phyloP scores from a whole-genome alignment of 2,113 vertebrate genomes.

The Pandion haliaetus region DNA sequence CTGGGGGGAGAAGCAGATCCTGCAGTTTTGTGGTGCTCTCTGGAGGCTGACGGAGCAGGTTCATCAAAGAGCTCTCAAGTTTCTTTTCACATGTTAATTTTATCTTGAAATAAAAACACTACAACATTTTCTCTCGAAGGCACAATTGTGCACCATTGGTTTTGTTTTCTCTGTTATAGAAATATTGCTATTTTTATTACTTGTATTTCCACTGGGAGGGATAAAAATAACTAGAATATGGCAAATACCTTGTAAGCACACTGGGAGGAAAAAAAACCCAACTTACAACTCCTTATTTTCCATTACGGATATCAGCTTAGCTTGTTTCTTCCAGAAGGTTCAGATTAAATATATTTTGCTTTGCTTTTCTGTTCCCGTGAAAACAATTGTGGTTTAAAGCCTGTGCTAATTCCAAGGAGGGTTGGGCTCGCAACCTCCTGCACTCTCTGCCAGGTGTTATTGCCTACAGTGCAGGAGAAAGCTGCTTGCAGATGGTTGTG shows the following conservation, averaged over 20 bases:
- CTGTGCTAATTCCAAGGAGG: background rate
- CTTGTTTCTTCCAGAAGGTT: background rate
- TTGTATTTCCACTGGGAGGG: conserved; percentile 45
- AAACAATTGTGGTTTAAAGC: background rate
- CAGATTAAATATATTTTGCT: background rate
- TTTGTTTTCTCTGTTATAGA: conserved; percentile 55
- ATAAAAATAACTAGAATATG: conserved; percentile 37
- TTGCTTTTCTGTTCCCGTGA: background rate
- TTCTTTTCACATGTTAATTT: conserved; percentile 47
- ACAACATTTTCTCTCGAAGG: conserved; percentile 32
- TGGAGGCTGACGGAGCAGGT: background rate
- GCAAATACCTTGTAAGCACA: conserved; percentile 50
- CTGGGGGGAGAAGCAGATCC: conserved; percentile 2
- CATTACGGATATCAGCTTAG: background rate
- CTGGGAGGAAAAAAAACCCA: background rate
- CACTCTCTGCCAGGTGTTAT: background rate
- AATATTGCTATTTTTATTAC: conserved; percentile 65
- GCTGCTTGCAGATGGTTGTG: background rate
- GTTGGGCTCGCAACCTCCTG: background rate
- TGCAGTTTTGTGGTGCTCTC: background rate
- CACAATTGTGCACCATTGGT: background rate
- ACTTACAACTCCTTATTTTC: background rate
- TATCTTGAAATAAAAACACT: conserved; percentile 29
- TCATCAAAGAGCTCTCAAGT: conserved; percentile 41
- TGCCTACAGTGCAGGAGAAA: background rate